Conservation (phyloP, 2,113 vertebrate genomes). For the Hippopotamus amphibius region DNA sequence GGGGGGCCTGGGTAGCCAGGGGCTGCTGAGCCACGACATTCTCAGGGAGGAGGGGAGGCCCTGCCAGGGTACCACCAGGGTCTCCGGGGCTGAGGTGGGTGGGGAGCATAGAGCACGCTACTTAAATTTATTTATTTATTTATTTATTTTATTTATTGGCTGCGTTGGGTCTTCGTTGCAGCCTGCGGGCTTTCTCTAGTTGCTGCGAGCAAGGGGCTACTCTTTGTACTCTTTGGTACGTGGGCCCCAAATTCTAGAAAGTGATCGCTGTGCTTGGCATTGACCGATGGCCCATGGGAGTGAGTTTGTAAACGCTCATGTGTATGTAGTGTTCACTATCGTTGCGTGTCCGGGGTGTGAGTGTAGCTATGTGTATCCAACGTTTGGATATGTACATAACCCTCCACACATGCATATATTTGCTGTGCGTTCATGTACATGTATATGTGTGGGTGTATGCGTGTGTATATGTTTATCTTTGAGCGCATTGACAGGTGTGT, state of each 20-base stretch:
- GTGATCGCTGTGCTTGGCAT: background rate
- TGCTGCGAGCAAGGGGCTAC: too few species aligned
- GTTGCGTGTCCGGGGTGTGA: background rate
- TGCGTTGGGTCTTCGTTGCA: too few species aligned
- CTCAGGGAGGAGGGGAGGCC: background rate
- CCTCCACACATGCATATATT: background rate
- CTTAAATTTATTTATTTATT: too few species aligned
- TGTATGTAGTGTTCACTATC: too few species aligned
- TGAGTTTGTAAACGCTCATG: background rate
- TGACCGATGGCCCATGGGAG: background rate
- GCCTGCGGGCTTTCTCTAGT: too few species aligned
- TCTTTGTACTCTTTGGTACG: too few species aligned
- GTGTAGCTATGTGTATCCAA: background rate
- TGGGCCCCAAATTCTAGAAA: background rate
- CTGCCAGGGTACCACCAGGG: background rate
- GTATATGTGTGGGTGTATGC: background rate
- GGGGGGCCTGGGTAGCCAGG: background rate
- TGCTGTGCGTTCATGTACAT: background rate
- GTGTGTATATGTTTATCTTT: background rate
- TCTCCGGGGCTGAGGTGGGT: background rate
- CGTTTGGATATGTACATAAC: background rate
- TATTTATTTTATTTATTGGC: too few species aligned
- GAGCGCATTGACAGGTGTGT: background rate
- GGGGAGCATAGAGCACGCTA: background rate
- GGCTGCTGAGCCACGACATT: background rate